Percentiles rank a stretch among this genome's conserved stretches.
Evolutionary conservation across 2,888 invertebrate genomes (phyloP).

Genomic region (Abscondita cerata): DNA sequence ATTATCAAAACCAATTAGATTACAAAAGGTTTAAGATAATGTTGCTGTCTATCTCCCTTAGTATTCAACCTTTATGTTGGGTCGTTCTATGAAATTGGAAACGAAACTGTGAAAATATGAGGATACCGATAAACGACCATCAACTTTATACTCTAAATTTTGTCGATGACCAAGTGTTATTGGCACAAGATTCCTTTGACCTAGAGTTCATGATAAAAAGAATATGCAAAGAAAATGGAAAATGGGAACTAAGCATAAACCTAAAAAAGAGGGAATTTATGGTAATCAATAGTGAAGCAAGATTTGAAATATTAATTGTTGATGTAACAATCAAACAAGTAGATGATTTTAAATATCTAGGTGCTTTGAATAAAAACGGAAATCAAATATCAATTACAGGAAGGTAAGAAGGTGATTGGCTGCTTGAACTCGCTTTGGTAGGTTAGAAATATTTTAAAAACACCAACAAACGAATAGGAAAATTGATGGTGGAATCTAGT

Average conservation of each 20-base stretch:
- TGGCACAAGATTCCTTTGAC: not conserved
- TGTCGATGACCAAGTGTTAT: not conserved
- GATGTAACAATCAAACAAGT: not conserved
- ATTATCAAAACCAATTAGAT: not conserved
- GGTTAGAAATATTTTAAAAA: not conserved
- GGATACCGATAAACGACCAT: not conserved
- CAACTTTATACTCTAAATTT: not conserved
- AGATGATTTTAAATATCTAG: not conserved
- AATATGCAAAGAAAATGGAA: not conserved
- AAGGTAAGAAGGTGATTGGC: not conserved
- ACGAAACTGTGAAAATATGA: not conserved
- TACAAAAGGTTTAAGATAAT: not conserved
- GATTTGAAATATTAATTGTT: not conserved
- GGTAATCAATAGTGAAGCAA: not conserved
- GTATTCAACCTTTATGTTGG: not conserved
- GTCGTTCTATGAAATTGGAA: not conserved
- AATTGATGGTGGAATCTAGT: not conserved
- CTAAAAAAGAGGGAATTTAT: not conserved
- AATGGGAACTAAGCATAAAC: not conserved
- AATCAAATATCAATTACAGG: not conserved
- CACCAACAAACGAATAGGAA: not conserved
- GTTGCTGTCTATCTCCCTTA: not conserved
- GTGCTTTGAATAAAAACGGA: no score
- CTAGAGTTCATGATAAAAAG: not conserved
- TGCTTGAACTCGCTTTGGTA: not conserved